phyloP scores from a whole-genome alignment of 2,888 invertebrate genomes.

The Synergus umbraculus region DNA sequence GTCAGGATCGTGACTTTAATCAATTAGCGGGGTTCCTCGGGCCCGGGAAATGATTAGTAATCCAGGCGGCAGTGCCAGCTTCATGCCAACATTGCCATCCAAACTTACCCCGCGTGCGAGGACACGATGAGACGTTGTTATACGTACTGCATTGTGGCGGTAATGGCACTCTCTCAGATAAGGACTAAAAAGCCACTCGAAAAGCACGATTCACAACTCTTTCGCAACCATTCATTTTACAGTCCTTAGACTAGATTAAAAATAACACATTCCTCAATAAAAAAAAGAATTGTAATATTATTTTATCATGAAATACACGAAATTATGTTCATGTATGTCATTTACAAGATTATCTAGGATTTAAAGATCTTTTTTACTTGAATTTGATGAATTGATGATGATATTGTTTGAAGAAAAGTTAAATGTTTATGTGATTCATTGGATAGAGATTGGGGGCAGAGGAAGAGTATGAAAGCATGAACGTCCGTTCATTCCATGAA shows the following conservation, averaged over 20 bases:
- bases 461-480: slow-evolving; percentile 46
- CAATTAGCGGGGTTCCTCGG: slow-evolving; percentile 76
- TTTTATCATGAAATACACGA: neutral
- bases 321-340: neutral
- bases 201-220: slow-evolving; percentile 33
- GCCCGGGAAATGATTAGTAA: slow-evolving; percentile 76
- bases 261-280: neutral
- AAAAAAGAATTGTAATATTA: neutral
- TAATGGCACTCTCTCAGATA: slow-evolving; percentile 30
- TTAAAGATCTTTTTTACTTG: no score
- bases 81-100: slow-evolving; percentile 45
- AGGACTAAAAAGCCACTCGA: slow-evolving; percentile 34
- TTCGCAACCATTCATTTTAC: slow-evolving; percentile 16
- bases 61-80: slow-evolving; percentile 63
- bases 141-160: slow-evolving; percentile 35
- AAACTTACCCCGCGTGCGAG: slow-evolving; percentile 37
- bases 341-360: no score
- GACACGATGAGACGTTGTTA: slow-evolving; percentile 41
- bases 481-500: slow-evolving; percentile 44
- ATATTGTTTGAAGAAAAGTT: neutral
- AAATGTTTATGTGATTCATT: neutral
- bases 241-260: slow-evolving; percentile 16
- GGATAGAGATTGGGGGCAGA: slow-evolving; percentile 22
- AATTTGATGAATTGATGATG: no score
- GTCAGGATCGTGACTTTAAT: slow-evolving; percentile 76